Evolutionary conservation across 1,140 invertebrate species (phyloP).

Genomic region (Sinella curviseta): DNA sequence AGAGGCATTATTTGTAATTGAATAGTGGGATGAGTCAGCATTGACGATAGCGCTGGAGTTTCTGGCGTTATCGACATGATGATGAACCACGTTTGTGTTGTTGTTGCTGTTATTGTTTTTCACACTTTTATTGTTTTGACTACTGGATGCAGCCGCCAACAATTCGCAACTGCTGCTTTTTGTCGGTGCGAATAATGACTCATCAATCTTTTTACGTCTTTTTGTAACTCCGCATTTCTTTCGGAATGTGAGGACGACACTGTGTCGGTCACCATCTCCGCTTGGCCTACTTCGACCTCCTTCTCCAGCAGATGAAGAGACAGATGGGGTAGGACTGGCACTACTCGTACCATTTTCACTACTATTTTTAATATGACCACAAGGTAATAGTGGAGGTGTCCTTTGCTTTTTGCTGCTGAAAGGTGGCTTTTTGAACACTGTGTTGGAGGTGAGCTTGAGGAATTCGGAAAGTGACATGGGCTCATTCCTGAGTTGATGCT

Average conservation of each 20-base stretch:
- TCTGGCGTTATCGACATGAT: background rate
- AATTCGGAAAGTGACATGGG: constrained; percentile 8
- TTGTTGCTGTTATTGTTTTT: background rate
- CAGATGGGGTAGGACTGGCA: background rate
- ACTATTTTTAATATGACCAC: background rate
- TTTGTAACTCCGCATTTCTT: constrained; percentile 9
- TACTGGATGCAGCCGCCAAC: background rate
- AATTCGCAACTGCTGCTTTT: background rate
- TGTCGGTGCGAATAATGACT: constrained; percentile 17
- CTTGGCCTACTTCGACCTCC: background rate
- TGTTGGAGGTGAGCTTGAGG: constrained; percentile 2
- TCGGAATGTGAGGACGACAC: background rate
- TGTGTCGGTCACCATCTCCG: background rate
- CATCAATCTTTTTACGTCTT: constrained; percentile 15
- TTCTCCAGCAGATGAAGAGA: background rate
- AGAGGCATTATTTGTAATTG: background rate
- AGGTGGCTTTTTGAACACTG: background rate
- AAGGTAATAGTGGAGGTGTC: background rate
- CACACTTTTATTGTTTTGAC: background rate
- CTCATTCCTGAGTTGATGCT: background rate
- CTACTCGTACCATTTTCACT: background rate
- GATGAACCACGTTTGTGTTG: background rate
- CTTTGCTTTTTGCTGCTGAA: background rate
- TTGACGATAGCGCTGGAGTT: background rate
- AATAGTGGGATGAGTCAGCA: background rate